Percentiles rank a stretch among this genome's conserved stretches.
phyloP scores from a whole-genome alignment of 1,140 invertebrate genomes.

The Rhyacophila brunnea region DNA sequence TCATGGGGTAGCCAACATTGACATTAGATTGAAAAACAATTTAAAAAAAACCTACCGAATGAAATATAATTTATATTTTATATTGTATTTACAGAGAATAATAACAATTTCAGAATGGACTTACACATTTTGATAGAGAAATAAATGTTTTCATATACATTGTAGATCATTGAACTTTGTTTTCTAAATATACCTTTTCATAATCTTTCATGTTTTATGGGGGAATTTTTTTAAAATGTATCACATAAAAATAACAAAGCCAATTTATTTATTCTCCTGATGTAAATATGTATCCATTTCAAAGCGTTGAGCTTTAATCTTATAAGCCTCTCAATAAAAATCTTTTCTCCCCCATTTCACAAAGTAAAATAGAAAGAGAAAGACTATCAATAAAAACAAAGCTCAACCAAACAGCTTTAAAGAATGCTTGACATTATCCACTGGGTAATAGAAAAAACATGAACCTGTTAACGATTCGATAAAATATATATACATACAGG shows the following conservation, averaged over 20 bases:
- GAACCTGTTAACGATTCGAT: slow-evolving; percentile 32
- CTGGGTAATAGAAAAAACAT: slow-evolving; percentile 35
- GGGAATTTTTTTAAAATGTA: too few relatives aligned
- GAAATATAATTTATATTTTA: too few relatives aligned
- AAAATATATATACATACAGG: slow-evolving; percentile 20
- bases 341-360: background rate
- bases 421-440: slow-evolving; percentile 33
- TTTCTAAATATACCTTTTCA: too few relatives aligned
- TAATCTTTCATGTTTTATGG: background rate
- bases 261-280: background rate
- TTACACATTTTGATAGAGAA: too few relatives aligned
- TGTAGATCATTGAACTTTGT: too few relatives aligned
- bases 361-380: background rate
- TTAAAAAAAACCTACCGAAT: too few relatives aligned
- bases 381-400: slow-evolving; percentile 34
- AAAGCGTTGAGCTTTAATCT: slow-evolving; percentile 13
- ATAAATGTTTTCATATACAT: too few relatives aligned
- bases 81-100: too few relatives aligned
- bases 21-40: too few relatives aligned
- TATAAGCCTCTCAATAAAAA: slow-evolving; percentile 15
- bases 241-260: background rate
- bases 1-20: too few relatives aligned
- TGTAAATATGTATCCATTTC: background rate
- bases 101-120: too few relatives aligned
- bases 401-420: slow-evolving; percentile 29